Evolutionary conservation across 2,113 vertebrate species (phyloP).

Genomic region (human): GRCh38 chr6:166049501-166050000

Average conservation of each 20-base stretch:
- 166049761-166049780: neutral
- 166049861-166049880: neutral
- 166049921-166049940: neutral
- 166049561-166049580: neutral
- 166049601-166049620: neutral
- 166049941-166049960: too few species aligned
- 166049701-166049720: neutral
- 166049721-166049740: neutral
- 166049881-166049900: neutral
- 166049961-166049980: too few species aligned
- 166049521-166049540: neutral
- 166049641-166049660: neutral
- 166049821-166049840: neutral
- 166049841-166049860: neutral
- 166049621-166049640: neutral
- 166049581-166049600: neutral
- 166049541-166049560: neutral
- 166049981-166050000: too few species aligned
- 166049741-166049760: neutral
- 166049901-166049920: neutral
- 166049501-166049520: neutral
- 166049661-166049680: neutral
- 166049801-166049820: neutral
- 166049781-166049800: neutral
- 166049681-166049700: neutral